These are phyloP conservation scores for Tympanuchus pallidicinctus DNA, from an alignment of 2,113 vertebrate species.

Conservation along the genomic window DNA sequence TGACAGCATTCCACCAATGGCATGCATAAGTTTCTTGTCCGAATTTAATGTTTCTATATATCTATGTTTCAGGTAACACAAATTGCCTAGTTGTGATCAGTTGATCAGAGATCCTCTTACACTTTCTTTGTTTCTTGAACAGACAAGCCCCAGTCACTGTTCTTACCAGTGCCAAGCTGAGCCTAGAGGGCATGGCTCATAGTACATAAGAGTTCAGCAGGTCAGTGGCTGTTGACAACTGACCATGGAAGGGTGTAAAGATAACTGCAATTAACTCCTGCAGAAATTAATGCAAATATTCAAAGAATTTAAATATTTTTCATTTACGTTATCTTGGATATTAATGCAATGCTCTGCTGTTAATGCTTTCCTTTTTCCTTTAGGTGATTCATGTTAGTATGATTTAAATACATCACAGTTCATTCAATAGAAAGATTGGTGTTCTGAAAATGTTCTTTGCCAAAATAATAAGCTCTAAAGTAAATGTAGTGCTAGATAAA, in stretches of 20 bases:
- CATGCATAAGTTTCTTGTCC: not conserved
- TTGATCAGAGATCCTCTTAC: not conserved
- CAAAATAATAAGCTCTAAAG: not conserved
- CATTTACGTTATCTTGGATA: not conserved
- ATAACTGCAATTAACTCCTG: slow-evolving; percentile 12
- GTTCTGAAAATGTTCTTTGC: not conserved
- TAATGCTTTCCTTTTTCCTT: not conserved
- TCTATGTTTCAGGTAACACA: not conserved
- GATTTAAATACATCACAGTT: not conserved
- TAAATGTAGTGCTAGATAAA: not conserved
- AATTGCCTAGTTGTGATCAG: not conserved
- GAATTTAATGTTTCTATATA: not conserved
- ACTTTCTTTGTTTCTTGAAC: not conserved
- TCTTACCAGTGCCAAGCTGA: not conserved
- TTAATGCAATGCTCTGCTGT: not conserved
- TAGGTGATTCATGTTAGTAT: not conserved
- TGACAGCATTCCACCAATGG: not conserved
- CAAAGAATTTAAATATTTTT: slow-evolving; percentile 1
- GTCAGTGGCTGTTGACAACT: not conserved
- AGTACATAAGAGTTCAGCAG: not conserved
- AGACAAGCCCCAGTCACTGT: not conserved
- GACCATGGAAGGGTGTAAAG: not conserved
- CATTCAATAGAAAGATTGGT: not conserved
- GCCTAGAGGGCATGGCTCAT: not conserved
- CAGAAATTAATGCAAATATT: slow-evolving; percentile 37